Evolutionary conservation across 2,888 invertebrate species (phyloP).

Genomic region (Coleophora deauratella): DNA sequence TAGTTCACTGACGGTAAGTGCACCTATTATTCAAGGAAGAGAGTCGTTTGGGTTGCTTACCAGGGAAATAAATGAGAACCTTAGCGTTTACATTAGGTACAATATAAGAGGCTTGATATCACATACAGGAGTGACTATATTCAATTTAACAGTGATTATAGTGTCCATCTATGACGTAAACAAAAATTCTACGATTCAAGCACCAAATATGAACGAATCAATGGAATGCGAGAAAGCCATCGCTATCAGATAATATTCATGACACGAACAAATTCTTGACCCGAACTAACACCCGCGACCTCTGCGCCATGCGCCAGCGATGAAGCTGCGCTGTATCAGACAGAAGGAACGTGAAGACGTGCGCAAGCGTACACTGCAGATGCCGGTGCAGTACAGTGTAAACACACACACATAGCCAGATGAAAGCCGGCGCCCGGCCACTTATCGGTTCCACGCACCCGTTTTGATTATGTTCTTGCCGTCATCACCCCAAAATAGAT

Average conservation of each 20-base stretch:
- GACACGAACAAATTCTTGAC: constrained; percentile 26
- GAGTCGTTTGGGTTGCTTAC: no score
- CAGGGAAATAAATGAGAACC: no score
- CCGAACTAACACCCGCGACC: constrained; percentile 19
- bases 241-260: constrained; percentile 28
- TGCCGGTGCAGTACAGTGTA: constrained; percentile 37
- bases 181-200: constrained; percentile 16
- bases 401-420: constrained; percentile 48
- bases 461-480: constrained; percentile 56
- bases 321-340: not conserved
- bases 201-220: constrained; percentile 27
- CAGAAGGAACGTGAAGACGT: constrained; percentile 12
- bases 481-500: constrained; percentile 67
- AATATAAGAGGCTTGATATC: no score
- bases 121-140: no score
- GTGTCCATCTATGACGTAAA: not conserved
- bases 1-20: not conserved
- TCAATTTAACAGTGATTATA: no score
- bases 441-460: constrained; percentile 62
- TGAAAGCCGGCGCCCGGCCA: constrained; percentile 63
- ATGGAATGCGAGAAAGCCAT: constrained; percentile 24
- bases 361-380: constrained; percentile 35
- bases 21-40: no score
- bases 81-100: not conserved
- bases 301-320: constrained; percentile 23